phyloP scores from a whole-genome alignment of 2,113 vertebrate species.

The Heptranchias perlo region DNA sequence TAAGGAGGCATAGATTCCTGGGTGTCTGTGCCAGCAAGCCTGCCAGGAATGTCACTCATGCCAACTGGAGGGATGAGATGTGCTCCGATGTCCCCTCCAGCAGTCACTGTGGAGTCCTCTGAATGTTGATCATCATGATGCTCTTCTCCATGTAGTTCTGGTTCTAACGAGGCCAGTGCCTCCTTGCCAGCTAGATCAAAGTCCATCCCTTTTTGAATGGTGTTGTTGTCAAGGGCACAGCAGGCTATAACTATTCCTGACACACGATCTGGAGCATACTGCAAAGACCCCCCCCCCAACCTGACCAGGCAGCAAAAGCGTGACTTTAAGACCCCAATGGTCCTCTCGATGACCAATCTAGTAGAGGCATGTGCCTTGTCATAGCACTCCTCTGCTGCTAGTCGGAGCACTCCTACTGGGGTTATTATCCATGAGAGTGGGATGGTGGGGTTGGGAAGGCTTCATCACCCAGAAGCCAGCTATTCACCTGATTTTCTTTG shows the following conservation, averaged over 20 bases:
- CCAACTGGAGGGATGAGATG: neutral
- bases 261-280: neutral
- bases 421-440: no score
- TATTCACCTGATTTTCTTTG: no score
- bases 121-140: neutral
- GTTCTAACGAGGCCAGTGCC: neutral
- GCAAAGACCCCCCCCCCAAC: neutral
- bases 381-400: neutral
- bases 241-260: neutral
- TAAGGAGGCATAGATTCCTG: neutral
- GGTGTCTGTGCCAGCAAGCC: neutral
- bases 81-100: neutral
- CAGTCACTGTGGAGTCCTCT: neutral
- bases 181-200: neutral
- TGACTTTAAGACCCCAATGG: no score
- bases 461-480: neutral
- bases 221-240: neutral
- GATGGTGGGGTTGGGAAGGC: no score
- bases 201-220: neutral
- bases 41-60: neutral
- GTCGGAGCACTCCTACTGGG: no score
- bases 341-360: neutral
- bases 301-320: neutral
- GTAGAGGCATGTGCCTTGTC: neutral
- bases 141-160: neutral